Conservation (phyloP, 1,140 invertebrate species). For the Ylistrum balloti region DNA sequence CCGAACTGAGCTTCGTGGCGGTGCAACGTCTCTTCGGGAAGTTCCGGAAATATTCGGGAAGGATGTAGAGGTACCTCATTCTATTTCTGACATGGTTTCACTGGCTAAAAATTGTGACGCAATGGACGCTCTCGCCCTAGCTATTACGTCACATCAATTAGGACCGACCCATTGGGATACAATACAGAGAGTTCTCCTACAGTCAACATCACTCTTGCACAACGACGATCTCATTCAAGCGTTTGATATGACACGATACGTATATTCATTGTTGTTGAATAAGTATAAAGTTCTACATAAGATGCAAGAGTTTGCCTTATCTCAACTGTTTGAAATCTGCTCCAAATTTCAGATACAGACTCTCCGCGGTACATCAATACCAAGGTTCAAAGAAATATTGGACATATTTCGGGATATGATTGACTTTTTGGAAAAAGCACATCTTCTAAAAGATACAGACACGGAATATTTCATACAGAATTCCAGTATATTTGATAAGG, state of each 20-base stretch:
- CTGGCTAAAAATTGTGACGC: not conserved
- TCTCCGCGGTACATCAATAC: not conserved
- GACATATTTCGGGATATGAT: not conserved
- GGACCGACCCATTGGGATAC: constrained; percentile 47
- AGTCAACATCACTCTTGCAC: constrained; percentile 43
- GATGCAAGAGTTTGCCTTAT: constrained; percentile 50
- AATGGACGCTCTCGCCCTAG: not conserved
- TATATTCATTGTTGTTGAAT: not conserved
- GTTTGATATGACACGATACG: constrained; percentile 41
- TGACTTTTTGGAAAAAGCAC: not conserved
- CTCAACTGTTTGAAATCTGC: constrained; percentile 51
- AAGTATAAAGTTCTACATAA: constrained; percentile 45
- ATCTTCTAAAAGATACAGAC: not conserved
- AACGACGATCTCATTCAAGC: constrained; percentile 22
- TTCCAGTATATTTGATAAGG: not conserved
- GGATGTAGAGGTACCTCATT: constrained; percentile 41
- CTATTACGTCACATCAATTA: constrained; percentile 35
- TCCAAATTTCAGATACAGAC: constrained; percentile 44
- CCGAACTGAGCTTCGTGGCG: not conserved
- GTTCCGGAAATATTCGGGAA: not conserved
- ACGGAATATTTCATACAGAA: constrained; percentile 34
- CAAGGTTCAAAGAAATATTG: not conserved
- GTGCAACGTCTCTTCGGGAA: not conserved
- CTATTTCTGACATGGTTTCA: constrained; percentile 18
- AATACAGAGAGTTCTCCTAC: constrained; percentile 44